Evolutionary conservation across 1,140 invertebrate genomes (phyloP).

Genomic region (Neodiprion lecontei): DNA sequence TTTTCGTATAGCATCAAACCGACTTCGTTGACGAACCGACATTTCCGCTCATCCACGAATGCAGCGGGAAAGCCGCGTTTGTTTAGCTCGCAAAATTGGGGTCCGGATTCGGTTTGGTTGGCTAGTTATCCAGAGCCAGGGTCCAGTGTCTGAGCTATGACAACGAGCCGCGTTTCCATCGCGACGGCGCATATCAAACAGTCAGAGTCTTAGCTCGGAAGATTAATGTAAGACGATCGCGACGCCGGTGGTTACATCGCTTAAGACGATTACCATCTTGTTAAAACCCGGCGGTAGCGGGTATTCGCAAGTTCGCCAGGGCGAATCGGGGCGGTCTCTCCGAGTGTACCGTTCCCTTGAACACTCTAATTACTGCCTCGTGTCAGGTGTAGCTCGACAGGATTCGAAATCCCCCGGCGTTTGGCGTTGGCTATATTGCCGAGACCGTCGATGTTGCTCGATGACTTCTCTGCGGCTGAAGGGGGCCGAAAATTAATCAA

Average conservation of each 20-base stretch:
- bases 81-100: too few relatives aligned
- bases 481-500: neutral
- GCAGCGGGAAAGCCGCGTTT: too few relatives aligned
- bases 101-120: neutral
- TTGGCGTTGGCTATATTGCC: neutral
- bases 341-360: too few relatives aligned
- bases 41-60: too few relatives aligned
- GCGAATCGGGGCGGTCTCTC: too few relatives aligned
- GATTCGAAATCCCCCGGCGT: neutral
- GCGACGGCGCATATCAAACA: neutral
- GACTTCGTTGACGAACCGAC: too few relatives aligned
- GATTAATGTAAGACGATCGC: neutral
- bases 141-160: neutral
- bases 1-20: too few relatives aligned
- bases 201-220: neutral
- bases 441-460: neutral
- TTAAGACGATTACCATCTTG: constrained; percentile 2
- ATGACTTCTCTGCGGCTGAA: neutral
- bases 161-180: neutral
- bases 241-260: neutral
- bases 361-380: too few relatives aligned
- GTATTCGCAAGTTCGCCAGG: too few relatives aligned
- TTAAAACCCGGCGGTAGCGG: too few relatives aligned
- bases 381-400: neutral
- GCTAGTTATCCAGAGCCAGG: neutral